phyloP scores from a whole-genome alignment of 2,113 vertebrate genomes.

The Phodopus roborovskii region DNA sequence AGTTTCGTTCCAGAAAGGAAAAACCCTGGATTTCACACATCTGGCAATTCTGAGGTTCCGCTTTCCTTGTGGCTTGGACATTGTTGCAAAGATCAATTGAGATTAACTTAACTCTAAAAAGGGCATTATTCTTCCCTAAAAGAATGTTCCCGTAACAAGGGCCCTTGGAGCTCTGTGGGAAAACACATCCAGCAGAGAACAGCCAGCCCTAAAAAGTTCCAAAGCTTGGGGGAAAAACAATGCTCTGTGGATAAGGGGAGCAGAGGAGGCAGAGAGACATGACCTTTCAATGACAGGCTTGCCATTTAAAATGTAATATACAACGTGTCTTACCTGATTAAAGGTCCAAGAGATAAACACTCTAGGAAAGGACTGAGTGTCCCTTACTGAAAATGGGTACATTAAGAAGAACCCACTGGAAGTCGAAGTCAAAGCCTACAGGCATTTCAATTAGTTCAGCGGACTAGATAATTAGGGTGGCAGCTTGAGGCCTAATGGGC shows the following conservation, averaged over 20 bases:
- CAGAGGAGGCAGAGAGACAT: accelerated
- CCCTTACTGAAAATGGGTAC: not conserved
- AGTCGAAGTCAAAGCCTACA: not conserved
- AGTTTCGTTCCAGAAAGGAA: not conserved
- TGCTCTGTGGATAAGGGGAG: too few species aligned
- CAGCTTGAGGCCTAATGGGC: not conserved
- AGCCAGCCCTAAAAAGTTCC: not conserved
- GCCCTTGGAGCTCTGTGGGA: not conserved
- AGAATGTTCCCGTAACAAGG: not conserved
- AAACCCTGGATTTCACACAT: not conserved
- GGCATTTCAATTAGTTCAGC: not conserved
- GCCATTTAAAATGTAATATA: not conserved
- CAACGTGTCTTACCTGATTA: not conserved
- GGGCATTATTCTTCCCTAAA: not conserved
- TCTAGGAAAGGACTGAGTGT: not conserved
- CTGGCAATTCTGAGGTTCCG: not conserved
- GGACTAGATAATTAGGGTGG: not conserved
- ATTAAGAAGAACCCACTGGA: not conserved
- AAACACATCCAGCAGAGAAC: not conserved
- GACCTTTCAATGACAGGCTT: not conserved
- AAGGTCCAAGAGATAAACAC: not conserved
- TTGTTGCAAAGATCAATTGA: not conserved
- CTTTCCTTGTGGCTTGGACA: not conserved
- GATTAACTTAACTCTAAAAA: not conserved
- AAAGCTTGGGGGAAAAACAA: not conserved